Base-by-base conservation (phyloP, 1,140 invertebrate species). In the Ceratina japonica region DNA sequence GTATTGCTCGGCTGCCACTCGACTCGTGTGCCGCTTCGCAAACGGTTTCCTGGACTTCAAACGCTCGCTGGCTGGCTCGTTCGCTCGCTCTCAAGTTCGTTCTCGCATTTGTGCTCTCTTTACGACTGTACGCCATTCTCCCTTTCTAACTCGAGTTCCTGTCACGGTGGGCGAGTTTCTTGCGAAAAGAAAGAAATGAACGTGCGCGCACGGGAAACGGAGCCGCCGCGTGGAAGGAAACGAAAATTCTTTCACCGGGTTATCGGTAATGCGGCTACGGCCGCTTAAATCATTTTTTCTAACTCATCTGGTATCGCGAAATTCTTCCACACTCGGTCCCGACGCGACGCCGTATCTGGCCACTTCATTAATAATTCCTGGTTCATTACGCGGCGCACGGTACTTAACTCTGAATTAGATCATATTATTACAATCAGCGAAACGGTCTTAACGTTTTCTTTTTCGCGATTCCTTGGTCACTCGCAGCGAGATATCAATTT, bases 1-100 rank as follows among this genome's bases (percentile, higher is more conserved):
- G 84, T 83, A 86, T 79, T 82, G 80, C 83, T 82, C 83, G 86
- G 81, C 87, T 80, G 87, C 87, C 87, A 85, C 84, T 85, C 86
- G 83, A 81, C 37, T 44, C 37, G 37, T 44, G 37, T 44, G 37
- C n/a, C 54, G 80, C 83, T 73, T 84, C 54, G 84, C 83, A 82
- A 85, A 85, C 80, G 80, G 80, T 82, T 86, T 86, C 83, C 84
- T 76, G 72, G 54, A 75, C 79, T 79, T 75, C 51, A 85, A 86
- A 44, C 37, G 37, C 37, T 44, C 37, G 37, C 27, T 31, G 2
- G 37, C 37, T 44, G 5, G 37, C 10, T 44, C 37, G 37, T 44
- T 44, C 37, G 37, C 37, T 44, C 54, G 54, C 54, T 54, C 86
- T 77, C 82, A 86, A 85, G 83, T 87, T 86, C 85, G 86, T 86